These are phyloP conservation scores for Geotrupes spiniger DNA, from an alignment of 2,888 invertebrate genomes.

Conservation along the genomic window DNA sequence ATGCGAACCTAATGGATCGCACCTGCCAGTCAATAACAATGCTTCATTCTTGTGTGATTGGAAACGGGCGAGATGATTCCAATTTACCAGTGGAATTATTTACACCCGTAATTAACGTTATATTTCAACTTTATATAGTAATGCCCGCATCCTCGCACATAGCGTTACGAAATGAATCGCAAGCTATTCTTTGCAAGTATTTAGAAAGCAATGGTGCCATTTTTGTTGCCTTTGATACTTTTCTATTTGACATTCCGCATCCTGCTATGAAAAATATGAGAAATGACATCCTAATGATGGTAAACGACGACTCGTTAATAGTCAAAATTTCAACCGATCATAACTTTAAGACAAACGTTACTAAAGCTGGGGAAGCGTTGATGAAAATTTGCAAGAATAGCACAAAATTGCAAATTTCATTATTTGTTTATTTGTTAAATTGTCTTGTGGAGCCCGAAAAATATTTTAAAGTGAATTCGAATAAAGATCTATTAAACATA, in stretches of 20 bases:
- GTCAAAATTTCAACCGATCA: slow-evolving; percentile 23
- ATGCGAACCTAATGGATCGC: slow-evolving; percentile 36
- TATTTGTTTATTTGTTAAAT: slow-evolving; percentile 49
- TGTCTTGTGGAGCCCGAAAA: slow-evolving; percentile 38
- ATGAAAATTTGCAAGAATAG: slow-evolving; percentile 41
- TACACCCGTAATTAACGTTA: slow-evolving; percentile 47
- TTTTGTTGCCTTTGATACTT: slow-evolving; percentile 38
- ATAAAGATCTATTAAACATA: slow-evolving; percentile 43
- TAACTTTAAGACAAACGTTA: slow-evolving; percentile 20
- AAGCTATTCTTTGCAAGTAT: slow-evolving; percentile 35
- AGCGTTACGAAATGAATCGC: slow-evolving; percentile 32
- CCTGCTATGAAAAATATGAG: slow-evolving; percentile 33
- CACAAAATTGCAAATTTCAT: slow-evolving; percentile 33
- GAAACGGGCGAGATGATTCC: slow-evolving; percentile 30
- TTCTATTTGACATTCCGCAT: slow-evolving; percentile 41
- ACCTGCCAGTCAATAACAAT: slow-evolving; percentile 36
- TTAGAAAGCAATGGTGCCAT: slow-evolving; percentile 31
- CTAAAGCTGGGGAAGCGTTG: slow-evolving; percentile 42
- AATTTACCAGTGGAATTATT: slow-evolving; percentile 46
- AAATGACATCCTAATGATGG: slow-evolving; percentile 35
- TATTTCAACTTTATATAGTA: slow-evolving; percentile 50
- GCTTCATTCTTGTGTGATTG: slow-evolving; percentile 36
- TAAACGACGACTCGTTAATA: slow-evolving; percentile 29
- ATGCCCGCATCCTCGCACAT: slow-evolving; percentile 38
- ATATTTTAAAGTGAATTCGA: slow-evolving; percentile 35